phyloP scores from a whole-genome alignment of 2,797 vertebrate genomes.

The Heliangelus exortis region DNA sequence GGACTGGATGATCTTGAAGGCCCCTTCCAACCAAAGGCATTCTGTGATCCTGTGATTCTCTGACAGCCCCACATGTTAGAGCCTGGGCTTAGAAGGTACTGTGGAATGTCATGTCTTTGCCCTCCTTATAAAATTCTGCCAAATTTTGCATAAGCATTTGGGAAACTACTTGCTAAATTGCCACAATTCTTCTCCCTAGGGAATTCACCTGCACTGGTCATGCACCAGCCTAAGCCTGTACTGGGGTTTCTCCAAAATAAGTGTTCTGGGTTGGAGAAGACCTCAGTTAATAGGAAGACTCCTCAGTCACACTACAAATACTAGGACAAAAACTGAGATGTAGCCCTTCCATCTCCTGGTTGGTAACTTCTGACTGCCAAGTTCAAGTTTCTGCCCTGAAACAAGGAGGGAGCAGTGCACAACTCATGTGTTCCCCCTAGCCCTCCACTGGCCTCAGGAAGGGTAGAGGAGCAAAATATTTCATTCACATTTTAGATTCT shows the following conservation, averaged over 20 bases:
- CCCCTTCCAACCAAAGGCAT: too few relatives aligned
- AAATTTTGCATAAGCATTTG: background rate
- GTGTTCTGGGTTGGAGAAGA: background rate
- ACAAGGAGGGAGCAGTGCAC: background rate
- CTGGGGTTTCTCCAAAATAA: background rate
- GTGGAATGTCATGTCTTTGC: background rate
- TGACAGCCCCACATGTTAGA: background rate
- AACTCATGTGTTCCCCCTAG: background rate
- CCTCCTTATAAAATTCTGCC: background rate
- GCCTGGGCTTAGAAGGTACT: background rate
- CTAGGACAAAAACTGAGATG: background rate
- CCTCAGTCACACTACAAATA: background rate
- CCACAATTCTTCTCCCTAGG: background rate
- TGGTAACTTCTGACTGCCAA: background rate
- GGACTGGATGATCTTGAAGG: too few relatives aligned
- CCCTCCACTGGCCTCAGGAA: background rate
- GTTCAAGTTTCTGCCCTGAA: background rate
- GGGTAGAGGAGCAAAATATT: background rate
- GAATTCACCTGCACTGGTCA: background rate
- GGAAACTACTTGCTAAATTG: background rate
- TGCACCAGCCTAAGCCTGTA: background rate
- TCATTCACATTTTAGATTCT: background rate
- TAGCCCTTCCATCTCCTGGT: accelerated
- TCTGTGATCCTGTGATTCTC: background rate
- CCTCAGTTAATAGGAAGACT: background rate